Base-by-base conservation (phyloP, 2,888 invertebrate genomes). In the Ennomos fuscantarius region DNA sequence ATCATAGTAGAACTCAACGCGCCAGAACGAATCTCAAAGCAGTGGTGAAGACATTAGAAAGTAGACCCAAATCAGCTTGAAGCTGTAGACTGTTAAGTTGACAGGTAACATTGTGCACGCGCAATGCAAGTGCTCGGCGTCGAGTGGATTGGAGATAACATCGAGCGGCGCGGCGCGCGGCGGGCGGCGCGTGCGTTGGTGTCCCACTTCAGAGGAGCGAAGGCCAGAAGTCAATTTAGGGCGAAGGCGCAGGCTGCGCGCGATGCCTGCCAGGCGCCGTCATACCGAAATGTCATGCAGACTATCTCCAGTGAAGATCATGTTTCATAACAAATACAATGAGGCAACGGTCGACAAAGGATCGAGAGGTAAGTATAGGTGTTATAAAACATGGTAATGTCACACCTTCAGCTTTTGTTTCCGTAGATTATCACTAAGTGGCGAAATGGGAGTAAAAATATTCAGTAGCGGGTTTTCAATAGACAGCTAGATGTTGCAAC, bases 191-290 rank as follows among this genome's bases (percentile, higher is more conserved):
- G 68, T 72, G 73, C 74, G 75, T 75, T 72, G 66, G 66, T 81
- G 84, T 78, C 77, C 83, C 71, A 86, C 79, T 84, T 85, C 78
- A 76, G 72, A 50, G 62, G 69, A 74, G 66, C 75, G 81, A 82
- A 85, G 85, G 85, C 81, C 85, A 84, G 72, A 84, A 84, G 82
- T 84, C 79, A 84, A 83, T 84, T 86, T 82, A 76, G 81, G 78
- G 77, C 78, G 79, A 82, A 78, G 77, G 76, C 77, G 76, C 79
- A 79, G 79, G 76, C 81, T 78, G 77, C 74, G 71, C 67, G 69
- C 73, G 75, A 76, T 78, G 78, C 74, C 71, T 71, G 78, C 78
- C 77, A 73, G 76, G 73, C 69, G 73, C 68, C 76, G 62, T 51
- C 61, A 62, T 61, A 61, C 52, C 66, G 80, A 86, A 86, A 89